These are phyloP conservation scores for Caerostris darwini DNA, from an alignment of 1,140 invertebrate species.

Conservation along the genomic window DNA sequence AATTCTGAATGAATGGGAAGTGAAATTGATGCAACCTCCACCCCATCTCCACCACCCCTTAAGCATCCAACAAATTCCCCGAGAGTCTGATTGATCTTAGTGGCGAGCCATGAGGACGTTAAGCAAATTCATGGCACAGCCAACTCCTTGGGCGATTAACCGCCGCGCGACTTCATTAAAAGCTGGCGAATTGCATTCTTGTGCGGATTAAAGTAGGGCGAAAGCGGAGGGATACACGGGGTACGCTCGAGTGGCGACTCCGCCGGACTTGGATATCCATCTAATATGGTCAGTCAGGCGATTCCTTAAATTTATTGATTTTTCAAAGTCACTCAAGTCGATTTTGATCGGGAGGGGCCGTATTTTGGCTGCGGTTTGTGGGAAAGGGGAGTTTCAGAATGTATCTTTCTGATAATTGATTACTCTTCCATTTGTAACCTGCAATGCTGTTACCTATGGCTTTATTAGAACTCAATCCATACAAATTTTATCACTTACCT, in stretches of 20 bases:
- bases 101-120: slow-evolving; percentile 52
- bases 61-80: slow-evolving; percentile 28
- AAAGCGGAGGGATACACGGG: slow-evolving; percentile 41
- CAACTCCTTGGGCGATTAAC: slow-evolving; percentile 68
- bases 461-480: no score
- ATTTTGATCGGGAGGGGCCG: not conserved
- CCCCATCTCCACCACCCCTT: slow-evolving; percentile 19
- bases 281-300: slow-evolving; percentile 59
- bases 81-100: slow-evolving; percentile 57
- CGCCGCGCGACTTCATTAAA: slow-evolving; percentile 72
- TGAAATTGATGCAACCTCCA: slow-evolving; percentile 57
- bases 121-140: slow-evolving; percentile 72
- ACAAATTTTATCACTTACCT: no score
- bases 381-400: no score
- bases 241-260: slow-evolving; percentile 61
- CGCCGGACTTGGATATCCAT: slow-evolving; percentile 45
- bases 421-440: no score
- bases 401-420: no score
- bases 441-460: no score
- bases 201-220: slow-evolving; percentile 68
- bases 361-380: not conserved
- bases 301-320: slow-evolving; percentile 73
- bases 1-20: slow-evolving; percentile 6
- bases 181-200: slow-evolving; percentile 69
- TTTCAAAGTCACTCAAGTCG: slow-evolving; percentile 55